Base-by-base conservation (phyloP, 2,888 invertebrate genomes). In the Craniophora ligustri region DNA sequence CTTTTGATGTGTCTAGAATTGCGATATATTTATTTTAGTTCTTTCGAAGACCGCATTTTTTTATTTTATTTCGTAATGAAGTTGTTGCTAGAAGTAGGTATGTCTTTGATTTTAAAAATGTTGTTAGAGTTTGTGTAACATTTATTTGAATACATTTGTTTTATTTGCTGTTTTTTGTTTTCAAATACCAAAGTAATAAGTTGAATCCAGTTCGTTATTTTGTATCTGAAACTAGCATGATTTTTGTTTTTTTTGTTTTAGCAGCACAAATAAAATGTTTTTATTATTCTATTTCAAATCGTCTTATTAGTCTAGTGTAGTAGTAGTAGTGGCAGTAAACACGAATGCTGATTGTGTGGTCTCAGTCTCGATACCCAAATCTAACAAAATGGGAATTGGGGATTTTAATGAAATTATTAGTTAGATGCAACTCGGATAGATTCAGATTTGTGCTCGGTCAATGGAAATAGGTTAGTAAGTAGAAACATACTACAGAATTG, bases 31-130 rank as follows among this genome's bases (percentile, higher is more conserved):
- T 59, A 31, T 44, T 44, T 34, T 13, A 11, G 13, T 18, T 26
- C n/a, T 28, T 28, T 30, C 3, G 0, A 36, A n/a, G n/a, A n/a
- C n/a, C n/a, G 8, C 6, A 19, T 39, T 40, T 19, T 21, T 38
- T 34, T 13, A 16, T 11, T 40, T 41, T 45, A 38, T 8, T 30
- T 51, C 26, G 28, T 49, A 55, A 47, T 28, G 28, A 51, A 66
- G 21, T 51, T 42, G 10, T 34, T 59, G 31, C 14, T 11, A 21
- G 6, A 36, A 38, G 11, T 19, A 23, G 26, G 53, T 19, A 23
- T 30, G 53, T 32, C 15, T 11, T 42, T 39, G 30, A 32, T 48
- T 49, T 40, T 7, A 21, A 44, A 49, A 21, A 42, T 46, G 6
- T 14, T 4, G 0, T 14, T 62, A 14, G 3, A 15, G 32, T 21